phyloP scores from a whole-genome alignment of 2,113 vertebrate species.

The Mixornis gularis region DNA sequence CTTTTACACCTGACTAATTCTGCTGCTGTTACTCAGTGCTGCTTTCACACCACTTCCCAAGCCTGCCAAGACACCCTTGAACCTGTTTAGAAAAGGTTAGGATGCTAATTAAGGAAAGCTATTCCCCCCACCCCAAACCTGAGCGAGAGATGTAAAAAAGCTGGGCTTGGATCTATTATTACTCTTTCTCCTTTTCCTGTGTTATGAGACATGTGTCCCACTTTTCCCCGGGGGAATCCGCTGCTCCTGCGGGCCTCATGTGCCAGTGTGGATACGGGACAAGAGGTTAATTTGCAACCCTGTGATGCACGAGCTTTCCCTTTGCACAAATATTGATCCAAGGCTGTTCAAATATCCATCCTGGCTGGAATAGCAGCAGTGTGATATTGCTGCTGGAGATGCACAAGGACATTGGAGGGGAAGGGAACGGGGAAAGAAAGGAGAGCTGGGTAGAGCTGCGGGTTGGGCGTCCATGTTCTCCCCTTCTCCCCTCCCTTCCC shows the following conservation, averaged over 20 bases:
- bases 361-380: background rate
- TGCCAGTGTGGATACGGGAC: background rate
- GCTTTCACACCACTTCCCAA: slow-evolving; percentile 53
- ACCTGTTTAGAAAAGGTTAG: slow-evolving; percentile 63
- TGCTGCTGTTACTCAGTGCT: slow-evolving; percentile 29
- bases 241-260: background rate
- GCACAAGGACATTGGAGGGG: slow-evolving; percentile 7
- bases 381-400: slow-evolving; percentile 37
- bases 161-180: slow-evolving; percentile 7
- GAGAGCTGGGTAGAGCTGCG: background rate
- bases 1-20: slow-evolving; percentile 59
- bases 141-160: slow-evolving; percentile 32
- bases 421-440: background rate
- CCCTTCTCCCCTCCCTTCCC: background rate
- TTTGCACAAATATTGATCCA: slow-evolving; percentile 71
- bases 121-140: background rate
- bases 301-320: slow-evolving; percentile 41
- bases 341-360: slow-evolving; percentile 31
- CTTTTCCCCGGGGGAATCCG: background rate
- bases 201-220: background rate
- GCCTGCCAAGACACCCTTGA: slow-evolving; percentile 60
- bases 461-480: background rate
- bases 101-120: slow-evolving; percentile 66
- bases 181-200: background rate
- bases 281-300: slow-evolving; percentile 67